Evolutionary conservation across 1,140 invertebrate genomes (phyloP).

Genomic region (Archivesica marissinica): DNA sequence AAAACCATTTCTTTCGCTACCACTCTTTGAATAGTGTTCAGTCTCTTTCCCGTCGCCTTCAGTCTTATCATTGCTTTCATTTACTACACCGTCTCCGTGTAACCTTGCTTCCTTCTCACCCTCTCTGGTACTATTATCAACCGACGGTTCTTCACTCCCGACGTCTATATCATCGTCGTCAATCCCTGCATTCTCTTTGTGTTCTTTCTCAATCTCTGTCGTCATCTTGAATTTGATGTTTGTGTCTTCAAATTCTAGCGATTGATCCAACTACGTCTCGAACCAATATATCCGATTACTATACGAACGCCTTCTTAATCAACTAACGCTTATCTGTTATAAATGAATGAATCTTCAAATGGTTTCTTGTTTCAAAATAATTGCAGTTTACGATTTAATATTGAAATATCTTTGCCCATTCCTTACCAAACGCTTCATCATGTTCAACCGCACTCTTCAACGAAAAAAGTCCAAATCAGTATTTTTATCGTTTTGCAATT

Average conservation of each 20-base stretch:
- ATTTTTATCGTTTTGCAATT: background rate
- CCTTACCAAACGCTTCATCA: too few relatives aligned
- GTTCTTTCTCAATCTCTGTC: background rate
- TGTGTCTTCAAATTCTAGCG: too few relatives aligned
- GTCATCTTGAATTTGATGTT: too few relatives aligned
- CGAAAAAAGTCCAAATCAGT: background rate
- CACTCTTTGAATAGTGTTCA: background rate
- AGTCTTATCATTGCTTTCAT: background rate
- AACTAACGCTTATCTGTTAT: too few relatives aligned
- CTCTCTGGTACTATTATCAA: background rate
- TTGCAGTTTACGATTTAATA: too few relatives aligned
- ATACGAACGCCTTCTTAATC: too few relatives aligned
- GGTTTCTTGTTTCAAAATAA: too few relatives aligned
- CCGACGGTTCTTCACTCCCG: background rate
- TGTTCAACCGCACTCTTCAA: too few relatives aligned
- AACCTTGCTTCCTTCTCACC: background rate
- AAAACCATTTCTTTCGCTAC: conserved; percentile 37
- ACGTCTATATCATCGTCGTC: conserved; percentile 27
- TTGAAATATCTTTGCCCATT: too few relatives aligned
- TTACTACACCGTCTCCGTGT: background rate
- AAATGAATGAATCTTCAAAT: too few relatives aligned
- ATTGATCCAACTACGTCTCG: too few relatives aligned
- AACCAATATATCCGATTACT: too few relatives aligned
- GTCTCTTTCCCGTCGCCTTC: background rate
- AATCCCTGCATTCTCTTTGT: background rate